A percentile compares a stretch with the other conserved stretches of the same genome.
Evolutionary conservation across 2,797 vertebrate genomes (phyloP).

Genomic region (Acipenser ruthenus): DNA sequence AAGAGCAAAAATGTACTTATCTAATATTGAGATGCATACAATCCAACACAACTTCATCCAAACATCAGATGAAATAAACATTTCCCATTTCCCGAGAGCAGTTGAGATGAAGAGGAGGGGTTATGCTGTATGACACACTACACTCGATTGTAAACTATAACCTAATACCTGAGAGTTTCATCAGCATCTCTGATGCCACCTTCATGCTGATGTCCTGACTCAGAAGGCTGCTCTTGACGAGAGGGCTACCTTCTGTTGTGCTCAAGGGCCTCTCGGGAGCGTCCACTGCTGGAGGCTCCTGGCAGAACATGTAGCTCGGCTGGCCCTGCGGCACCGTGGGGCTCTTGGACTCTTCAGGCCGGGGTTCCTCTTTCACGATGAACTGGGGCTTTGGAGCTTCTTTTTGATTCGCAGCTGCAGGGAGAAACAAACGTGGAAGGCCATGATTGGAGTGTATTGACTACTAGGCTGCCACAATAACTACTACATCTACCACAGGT

Average conservation of each 20-base stretch:
- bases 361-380: slow-evolving; percentile 89
- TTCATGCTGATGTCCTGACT: slow-evolving; percentile 88
- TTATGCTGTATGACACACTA: background rate
- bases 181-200: slow-evolving; percentile 94
- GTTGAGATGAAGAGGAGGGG: no score
- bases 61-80: no score
- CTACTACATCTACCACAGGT: no score
- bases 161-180: slow-evolving; percentile 89
- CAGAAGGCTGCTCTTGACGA: slow-evolving; percentile 64
- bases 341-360: slow-evolving; percentile 70
- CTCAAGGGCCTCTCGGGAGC: slow-evolving; percentile 58
- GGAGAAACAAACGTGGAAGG: slow-evolving; percentile 2
- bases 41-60: no score
- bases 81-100: no score
- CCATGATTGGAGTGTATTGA: no score
- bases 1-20: no score
- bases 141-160: background rate
- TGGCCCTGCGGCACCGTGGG: slow-evolving; percentile 59
- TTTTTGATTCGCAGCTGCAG: slow-evolving; percentile 92
- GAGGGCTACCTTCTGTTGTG: slow-evolving; percentile 63
- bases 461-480: no score
- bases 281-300: slow-evolving; percentile 51
- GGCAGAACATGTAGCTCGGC: slow-evolving; percentile 67
- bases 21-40: no score
- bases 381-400: slow-evolving; percentile 83